Conservation (phyloP, 2,797 vertebrate genomes). For the Scleropages formosus region DNA sequence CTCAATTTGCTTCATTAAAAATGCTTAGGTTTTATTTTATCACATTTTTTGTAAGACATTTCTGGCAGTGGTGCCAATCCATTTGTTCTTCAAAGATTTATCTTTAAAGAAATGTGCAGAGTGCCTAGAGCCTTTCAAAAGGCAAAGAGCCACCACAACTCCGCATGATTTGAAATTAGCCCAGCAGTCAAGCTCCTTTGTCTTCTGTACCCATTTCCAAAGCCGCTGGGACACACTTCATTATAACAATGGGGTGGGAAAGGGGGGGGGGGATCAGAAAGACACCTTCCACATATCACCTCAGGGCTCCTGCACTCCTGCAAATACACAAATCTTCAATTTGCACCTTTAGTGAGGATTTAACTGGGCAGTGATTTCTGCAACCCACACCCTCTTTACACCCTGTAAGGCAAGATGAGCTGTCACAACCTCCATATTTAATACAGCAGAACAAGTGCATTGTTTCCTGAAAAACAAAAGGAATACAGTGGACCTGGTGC, state of each 20-base stretch:
- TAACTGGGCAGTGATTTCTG: too few species aligned
- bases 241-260: too few species aligned
- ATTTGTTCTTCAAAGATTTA: too few species aligned
- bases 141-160: too few species aligned
- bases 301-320: neutral
- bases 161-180: too few species aligned
- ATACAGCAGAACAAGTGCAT: neutral
- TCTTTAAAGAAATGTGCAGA: too few species aligned
- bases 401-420: neutral
- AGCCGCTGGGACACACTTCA: neutral
- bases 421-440: conserved; percentile 3
- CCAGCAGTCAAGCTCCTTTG: neutral
- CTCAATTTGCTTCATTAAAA: too few species aligned
- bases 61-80: neutral
- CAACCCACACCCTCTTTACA: too few species aligned
- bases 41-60: neutral
- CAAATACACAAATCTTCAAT: conserved; percentile 20
- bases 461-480: too few species aligned
- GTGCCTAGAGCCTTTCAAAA: too few species aligned
- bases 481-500: too few species aligned
- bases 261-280: conserved; percentile 3
- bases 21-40: neutral
- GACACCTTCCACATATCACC: neutral
- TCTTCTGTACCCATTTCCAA: neutral
- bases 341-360: conserved; percentile 17